These are phyloP conservation scores for Cynopterus sphinx DNA, from an alignment of 2,797 vertebrate genomes.

Conservation along the genomic window DNA sequence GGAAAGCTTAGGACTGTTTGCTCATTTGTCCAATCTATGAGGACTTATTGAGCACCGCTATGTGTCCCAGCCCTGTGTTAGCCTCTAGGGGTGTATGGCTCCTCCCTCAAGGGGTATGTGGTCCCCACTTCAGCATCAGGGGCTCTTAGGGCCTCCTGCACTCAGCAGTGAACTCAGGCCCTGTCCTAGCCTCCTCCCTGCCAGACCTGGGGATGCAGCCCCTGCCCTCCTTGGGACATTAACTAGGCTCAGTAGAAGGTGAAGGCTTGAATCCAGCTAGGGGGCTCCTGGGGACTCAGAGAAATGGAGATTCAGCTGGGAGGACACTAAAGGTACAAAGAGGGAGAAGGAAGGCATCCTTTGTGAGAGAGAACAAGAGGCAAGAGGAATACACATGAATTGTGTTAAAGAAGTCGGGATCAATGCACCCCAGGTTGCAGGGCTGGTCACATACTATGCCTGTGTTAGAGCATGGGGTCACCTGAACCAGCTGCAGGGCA, in stretches of 20 bases:
- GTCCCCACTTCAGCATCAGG: neutral
- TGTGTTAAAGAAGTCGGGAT: rapidly evolving
- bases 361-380: neutral
- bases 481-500: neutral
- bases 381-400: neutral
- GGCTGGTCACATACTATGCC: neutral
- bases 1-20: neutral
- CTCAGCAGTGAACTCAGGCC: neutral
- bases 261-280: neutral
- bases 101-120: neutral
- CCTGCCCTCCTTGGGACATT: neutral
- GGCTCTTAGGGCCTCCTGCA: too few species aligned
- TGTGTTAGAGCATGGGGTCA: neutral
- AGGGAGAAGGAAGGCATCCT: neutral
- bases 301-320: neutral
- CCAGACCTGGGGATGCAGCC: neutral
- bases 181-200: neutral
- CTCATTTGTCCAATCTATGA: neutral
- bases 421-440: neutral
- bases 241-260: neutral
- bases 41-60: neutral
- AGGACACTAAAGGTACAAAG: neutral
- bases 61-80: neutral
- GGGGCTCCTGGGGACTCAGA: neutral
- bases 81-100: neutral